phyloP scores from a whole-genome alignment of 2,888 invertebrate species.

The Doris montereyensis region DNA sequence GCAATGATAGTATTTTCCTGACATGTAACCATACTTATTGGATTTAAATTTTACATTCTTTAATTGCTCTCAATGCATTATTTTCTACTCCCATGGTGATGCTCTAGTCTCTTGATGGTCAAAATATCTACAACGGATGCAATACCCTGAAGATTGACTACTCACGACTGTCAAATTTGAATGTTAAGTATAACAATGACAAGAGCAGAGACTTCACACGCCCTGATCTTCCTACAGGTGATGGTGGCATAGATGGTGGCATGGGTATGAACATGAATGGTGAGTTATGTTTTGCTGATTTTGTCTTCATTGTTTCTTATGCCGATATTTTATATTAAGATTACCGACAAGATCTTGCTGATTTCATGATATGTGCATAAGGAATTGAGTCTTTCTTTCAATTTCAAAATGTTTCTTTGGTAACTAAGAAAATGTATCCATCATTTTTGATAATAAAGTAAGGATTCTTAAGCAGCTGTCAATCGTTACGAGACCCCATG shows the following conservation, averaged over 20 bases:
- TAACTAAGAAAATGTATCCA: too few species aligned
- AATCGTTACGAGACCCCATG: too few species aligned
- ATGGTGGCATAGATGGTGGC: slow-evolving; percentile 72
- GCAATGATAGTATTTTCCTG: background rate
- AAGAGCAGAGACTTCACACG: slow-evolving; percentile 99
- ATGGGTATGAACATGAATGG: slow-evolving; percentile 37
- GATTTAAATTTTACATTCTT: background rate
- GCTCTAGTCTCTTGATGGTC: slow-evolving; percentile 92
- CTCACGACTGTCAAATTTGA: slow-evolving; percentile 97
- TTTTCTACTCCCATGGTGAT: too few species aligned
- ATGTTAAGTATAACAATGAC: slow-evolving; percentile 99
- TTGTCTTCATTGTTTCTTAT: too few species aligned
- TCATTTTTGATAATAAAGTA: too few species aligned
- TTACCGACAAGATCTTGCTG: too few species aligned
- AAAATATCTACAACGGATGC: slow-evolving; percentile 99
- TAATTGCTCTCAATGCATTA: too few species aligned
- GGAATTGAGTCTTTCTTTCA: too few species aligned
- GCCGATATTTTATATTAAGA: too few species aligned
- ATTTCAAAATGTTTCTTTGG: too few species aligned
- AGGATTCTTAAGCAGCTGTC: too few species aligned
- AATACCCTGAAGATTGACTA: slow-evolving; percentile 99
- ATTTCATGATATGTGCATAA: too few species aligned
- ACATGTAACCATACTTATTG: background rate
- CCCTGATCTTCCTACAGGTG: slow-evolving; percentile 96
- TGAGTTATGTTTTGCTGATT: slow-evolving; percentile 1